Evolutionary conservation across 2,113 vertebrate species (phyloP).

Genomic region (Lophius piscatorius): DNA sequence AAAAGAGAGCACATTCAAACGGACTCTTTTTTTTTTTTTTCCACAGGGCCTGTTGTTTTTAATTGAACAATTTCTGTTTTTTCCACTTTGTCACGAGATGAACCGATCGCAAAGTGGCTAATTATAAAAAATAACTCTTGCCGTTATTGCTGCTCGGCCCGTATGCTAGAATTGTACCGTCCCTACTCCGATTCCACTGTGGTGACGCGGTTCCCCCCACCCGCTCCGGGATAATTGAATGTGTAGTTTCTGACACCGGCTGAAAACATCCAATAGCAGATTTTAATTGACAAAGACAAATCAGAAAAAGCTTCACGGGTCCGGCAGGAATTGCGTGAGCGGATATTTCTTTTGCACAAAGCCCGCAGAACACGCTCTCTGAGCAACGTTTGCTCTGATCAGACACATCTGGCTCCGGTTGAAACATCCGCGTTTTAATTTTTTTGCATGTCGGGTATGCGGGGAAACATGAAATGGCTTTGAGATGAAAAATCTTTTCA

Average conservation of each 20-base stretch:
- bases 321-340: not conserved
- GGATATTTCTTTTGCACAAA: conserved; percentile 1
- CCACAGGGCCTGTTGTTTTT: conserved; percentile 14
- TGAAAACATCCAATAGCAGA: not conserved
- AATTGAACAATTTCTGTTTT: not conserved
- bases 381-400: conserved; percentile 34
- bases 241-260: not conserved
- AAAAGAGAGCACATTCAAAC: conserved; percentile 41
- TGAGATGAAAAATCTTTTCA: conserved; percentile 37
- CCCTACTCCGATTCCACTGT: not conserved
- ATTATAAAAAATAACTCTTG: not conserved
- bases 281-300: conserved; percentile 12
- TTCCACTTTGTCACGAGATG: conserved; percentile 2
- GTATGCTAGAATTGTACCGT: not conserved
- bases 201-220: not conserved
- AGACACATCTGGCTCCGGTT: conserved; percentile 22
- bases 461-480: conserved; percentile 47
- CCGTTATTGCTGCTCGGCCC: not conserved
- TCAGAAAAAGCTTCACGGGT: conserved; percentile 4
- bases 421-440: conserved; percentile 45
- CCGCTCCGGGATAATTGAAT: not conserved
- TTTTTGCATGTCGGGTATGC: conserved; percentile 40
- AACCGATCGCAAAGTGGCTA: not conserved
- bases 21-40: conserved; percentile 28
- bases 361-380: too few species aligned